Percentiles rank a stretch among this genome's conserved stretches.
phyloP scores from a whole-genome alignment of 2,888 invertebrate genomes.

The Alentia gelatinosa region DNA sequence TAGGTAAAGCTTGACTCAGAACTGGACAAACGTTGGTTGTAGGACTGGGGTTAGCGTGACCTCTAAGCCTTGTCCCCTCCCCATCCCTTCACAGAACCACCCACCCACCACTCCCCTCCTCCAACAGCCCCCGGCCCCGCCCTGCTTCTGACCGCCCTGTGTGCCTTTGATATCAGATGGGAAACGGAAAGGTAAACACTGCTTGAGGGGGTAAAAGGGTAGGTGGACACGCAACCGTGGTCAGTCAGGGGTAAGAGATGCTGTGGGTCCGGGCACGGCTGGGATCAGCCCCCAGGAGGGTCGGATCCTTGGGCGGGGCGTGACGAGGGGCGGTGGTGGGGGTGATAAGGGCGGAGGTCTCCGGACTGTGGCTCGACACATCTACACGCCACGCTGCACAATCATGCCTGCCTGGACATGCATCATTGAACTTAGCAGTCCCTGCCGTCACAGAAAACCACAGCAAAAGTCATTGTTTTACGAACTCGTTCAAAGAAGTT shows the following conservation, averaged over 20 bases:
- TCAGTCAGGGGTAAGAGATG: background rate
- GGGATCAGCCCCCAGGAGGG: background rate
- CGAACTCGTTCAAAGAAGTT: no score
- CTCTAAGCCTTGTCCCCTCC: background rate
- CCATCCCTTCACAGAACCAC: background rate
- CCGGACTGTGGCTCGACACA: background rate
- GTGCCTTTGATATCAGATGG: slow-evolving; percentile 29
- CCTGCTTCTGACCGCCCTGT: background rate
- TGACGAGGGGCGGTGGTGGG: background rate
- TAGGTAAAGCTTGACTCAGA: slow-evolving; percentile 36
- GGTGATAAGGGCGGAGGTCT: background rate
- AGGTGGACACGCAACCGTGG: background rate
- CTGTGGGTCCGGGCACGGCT: background rate
- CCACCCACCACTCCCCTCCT: background rate
- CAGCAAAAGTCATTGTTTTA: no score
- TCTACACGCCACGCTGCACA: background rate
- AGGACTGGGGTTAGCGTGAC: background rate
- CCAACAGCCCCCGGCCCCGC: background rate
- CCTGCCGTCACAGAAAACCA: no score
- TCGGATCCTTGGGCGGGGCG: background rate
- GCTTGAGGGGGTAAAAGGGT: background rate
- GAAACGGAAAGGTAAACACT: slow-evolving; percentile 11
- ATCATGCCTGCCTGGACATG: background rate
- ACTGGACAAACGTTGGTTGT: slow-evolving; percentile 14
- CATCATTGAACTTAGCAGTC: no score